phyloP scores from a whole-genome alignment of 2,113 vertebrate species.

The Gallinago undulata region DNA sequence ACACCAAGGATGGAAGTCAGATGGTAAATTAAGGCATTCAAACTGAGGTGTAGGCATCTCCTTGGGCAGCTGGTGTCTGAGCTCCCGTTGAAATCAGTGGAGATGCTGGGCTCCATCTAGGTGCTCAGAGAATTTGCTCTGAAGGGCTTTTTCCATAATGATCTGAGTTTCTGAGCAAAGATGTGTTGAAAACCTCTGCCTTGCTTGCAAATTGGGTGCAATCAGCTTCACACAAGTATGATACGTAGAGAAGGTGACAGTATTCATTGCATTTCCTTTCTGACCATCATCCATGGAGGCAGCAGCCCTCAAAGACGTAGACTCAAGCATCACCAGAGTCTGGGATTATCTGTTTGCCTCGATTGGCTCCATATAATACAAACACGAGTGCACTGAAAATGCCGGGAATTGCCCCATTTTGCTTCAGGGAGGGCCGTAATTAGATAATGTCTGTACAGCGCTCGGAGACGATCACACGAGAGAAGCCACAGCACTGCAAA shows the following conservation, averaged over 20 bases:
- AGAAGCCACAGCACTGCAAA: not conserved
- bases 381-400: not conserved
- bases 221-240: not conserved
- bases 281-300: rapidly evolving
- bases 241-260: not conserved
- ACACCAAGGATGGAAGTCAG: not conserved
- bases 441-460: not conserved
- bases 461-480: rapidly evolving
- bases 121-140: not conserved
- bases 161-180: not conserved
- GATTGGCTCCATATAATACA: not conserved
- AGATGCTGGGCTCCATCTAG: not conserved
- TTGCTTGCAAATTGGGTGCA: not conserved
- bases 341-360: not conserved
- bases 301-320: not conserved
- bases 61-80: not conserved
- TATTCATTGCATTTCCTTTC: not conserved
- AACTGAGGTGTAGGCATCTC: not conserved
- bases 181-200: not conserved
- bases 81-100: not conserved
- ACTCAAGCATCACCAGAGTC: not conserved
- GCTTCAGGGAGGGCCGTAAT: not conserved
- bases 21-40: not conserved
- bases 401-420: constrained; percentile 28
- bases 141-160: not conserved